Conservation (phyloP, 2,113 vertebrate genomes). For the Scartelaos histophorus region DNA sequence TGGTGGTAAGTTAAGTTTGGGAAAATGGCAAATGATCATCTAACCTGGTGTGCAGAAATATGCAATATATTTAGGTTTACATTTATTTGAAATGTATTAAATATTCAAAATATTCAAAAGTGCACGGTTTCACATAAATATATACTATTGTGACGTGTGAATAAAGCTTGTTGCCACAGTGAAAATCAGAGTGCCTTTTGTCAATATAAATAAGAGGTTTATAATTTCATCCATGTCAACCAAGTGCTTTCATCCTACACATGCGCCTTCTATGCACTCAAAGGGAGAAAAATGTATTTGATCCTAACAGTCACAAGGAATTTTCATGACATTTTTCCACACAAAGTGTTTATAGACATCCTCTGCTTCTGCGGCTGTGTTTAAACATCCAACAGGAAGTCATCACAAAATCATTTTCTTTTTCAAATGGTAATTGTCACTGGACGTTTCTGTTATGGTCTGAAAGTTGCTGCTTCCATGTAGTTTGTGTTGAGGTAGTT, state of each 20-base stretch:
- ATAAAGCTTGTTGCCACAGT: slow-evolving; percentile 13
- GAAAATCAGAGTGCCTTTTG: slow-evolving; percentile 21
- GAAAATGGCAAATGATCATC: too few species aligned
- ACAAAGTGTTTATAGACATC: background rate
- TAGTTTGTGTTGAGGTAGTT: background rate
- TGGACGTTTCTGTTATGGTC: background rate
- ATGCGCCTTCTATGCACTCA: background rate
- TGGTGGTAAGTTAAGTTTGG: too few species aligned
- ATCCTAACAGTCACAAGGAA: background rate
- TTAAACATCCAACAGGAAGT: background rate
- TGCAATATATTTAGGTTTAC: too few species aligned
- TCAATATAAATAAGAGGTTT: slow-evolving; percentile 27
- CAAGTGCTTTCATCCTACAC: background rate
- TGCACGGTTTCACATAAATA: background rate
- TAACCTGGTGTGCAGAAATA: too few species aligned
- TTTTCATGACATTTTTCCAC: background rate
- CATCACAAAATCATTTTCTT: background rate
- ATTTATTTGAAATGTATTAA: too few species aligned
- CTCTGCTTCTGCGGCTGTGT: background rate
- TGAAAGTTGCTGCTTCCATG: background rate
- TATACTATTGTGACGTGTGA: background rate
- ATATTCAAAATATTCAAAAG: background rate
- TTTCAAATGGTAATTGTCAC: background rate
- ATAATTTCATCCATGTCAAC: slow-evolving; percentile 23
- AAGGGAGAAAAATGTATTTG: background rate